Evolutionary conservation across 2,113 vertebrate genomes (phyloP).

Genomic region (Octodon degus): DNA sequence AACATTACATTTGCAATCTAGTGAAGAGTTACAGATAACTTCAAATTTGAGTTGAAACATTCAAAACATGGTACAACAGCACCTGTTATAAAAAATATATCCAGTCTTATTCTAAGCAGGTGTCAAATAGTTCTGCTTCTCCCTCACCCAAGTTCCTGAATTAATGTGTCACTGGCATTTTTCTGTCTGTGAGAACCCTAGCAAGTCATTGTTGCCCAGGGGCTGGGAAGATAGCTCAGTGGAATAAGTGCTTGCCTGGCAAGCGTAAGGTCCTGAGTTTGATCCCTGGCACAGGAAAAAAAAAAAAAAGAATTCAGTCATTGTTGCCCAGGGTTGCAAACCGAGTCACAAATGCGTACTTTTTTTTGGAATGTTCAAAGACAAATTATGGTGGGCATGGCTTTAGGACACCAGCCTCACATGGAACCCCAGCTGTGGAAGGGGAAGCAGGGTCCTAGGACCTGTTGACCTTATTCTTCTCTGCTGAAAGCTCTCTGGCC

Average conservation of each 20-base stretch:
- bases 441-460: neutral
- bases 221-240: too few relatives aligned
- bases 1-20: neutral
- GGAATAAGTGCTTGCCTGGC: too few relatives aligned
- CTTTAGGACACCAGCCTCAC: neutral
- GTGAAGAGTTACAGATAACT: constrained; percentile 3
- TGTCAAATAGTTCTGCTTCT: neutral
- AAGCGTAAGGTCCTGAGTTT: too few relatives aligned
- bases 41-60: neutral
- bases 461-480: neutral
- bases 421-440: neutral
- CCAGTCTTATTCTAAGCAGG: neutral
- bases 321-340: neutral
- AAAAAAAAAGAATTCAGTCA: neutral
- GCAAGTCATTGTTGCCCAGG: neutral
- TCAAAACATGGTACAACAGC: neutral
- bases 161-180: neutral
- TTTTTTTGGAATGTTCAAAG: neutral
- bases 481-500: neutral
- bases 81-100: accelerated
- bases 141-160: neutral
- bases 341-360: neutral
- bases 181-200: neutral
- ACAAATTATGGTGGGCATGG: neutral
- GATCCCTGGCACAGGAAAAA: too few relatives aligned